Percentiles rank a stretch among this genome's conserved stretches.
These are phyloP conservation scores for Paraescarpia echinospica DNA, from an alignment of 1,140 invertebrate genomes.

Conservation along the genomic window DNA sequence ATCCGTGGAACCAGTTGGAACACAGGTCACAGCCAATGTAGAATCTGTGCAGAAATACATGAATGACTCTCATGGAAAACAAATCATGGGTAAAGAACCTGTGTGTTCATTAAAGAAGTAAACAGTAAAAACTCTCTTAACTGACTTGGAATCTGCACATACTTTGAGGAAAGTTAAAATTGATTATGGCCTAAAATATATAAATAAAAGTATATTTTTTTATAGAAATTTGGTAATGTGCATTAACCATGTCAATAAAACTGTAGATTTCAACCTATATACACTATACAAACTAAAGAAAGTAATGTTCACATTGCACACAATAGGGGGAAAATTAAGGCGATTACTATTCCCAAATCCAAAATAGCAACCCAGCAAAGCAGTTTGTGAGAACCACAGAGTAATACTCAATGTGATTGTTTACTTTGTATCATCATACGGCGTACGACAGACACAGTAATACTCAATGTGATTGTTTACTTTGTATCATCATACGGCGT, in stretches of 20 bases:
- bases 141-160: neutral
- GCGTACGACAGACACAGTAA: conserved; percentile 90
- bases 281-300: neutral
- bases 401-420: conserved; percentile 2
- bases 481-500: conserved; percentile 87
- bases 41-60: conserved; percentile 68
- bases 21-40: conserved; percentile 98
- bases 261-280: neutral
- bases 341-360: neutral
- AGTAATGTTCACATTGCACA: neutral
- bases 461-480: conserved; percentile 65
- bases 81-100: neutral
- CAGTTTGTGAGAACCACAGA: neutral
- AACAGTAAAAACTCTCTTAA: conserved; percentile 65
- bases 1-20: conserved; percentile 98
- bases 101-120: conserved; percentile 55
- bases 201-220: too few species aligned
- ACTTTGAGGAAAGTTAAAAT: neutral
- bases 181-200: neutral
- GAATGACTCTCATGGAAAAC: conserved; percentile 83
- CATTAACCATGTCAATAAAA: neutral
- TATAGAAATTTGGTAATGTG: neutral
- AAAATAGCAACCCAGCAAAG: neutral
- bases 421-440: conserved; percentile 80
- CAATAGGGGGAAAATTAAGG: too few species aligned